Conservation (phyloP, 2,113 vertebrate species). For the Donacobius atricapilla region DNA sequence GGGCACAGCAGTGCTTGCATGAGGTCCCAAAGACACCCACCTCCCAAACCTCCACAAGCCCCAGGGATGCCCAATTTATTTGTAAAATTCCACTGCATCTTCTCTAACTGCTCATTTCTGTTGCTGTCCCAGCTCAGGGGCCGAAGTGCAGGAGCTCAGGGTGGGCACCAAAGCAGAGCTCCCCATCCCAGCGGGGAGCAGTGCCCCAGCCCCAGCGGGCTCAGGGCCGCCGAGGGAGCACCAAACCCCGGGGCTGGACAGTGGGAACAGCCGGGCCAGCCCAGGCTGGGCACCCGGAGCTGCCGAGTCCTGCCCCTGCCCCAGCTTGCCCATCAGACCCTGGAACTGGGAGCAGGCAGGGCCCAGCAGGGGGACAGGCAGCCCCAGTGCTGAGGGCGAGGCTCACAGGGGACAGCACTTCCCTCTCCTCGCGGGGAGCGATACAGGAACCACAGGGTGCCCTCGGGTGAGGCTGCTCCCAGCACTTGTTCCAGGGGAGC, state of each 20-base stretch:
- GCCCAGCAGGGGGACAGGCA: background rate
- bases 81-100: background rate
- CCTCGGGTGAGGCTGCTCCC: background rate
- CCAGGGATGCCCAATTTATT: fast-evolving
- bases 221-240: background rate
- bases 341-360: background rate
- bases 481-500: background rate
- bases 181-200: too few species aligned
- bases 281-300: background rate
- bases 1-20: background rate
- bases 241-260: background rate
- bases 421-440: too few species aligned
- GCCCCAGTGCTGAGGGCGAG: background rate
- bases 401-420: background rate
- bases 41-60: background rate
- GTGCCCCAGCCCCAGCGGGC: background rate
- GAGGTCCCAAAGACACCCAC: background rate
- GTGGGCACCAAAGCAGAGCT: background rate
- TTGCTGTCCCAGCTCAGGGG: background rate
- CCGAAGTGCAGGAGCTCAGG: background rate
- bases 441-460: too few species aligned
- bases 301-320: background rate
- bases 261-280: background rate
- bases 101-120: background rate
- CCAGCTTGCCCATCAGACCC: background rate